These are phyloP conservation scores for Microplitis manilae DNA, from an alignment of 2,888 invertebrate species.

Conservation along the genomic window DNA sequence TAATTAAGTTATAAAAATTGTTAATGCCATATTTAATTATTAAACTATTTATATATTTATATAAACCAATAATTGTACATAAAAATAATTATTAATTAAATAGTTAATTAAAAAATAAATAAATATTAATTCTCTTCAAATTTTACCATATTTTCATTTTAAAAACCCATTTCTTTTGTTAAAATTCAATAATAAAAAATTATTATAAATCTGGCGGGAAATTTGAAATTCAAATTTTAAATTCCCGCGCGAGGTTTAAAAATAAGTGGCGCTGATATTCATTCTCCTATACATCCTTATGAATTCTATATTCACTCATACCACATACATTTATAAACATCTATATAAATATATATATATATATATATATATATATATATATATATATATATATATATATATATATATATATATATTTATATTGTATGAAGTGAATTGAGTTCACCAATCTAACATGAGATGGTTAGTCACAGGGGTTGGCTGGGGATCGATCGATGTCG, in stretches of 20 bases:
- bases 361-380: neutral
- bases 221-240: neutral
- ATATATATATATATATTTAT: neutral
- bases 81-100: too few relatives aligned
- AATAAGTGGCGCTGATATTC: neutral
- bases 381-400: neutral
- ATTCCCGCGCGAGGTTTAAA: neutral
- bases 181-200: too few relatives aligned
- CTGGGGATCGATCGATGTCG: slow-evolving; percentile 56
- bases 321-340: neutral
- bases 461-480: slow-evolving; percentile 12
- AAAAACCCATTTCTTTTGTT: too few relatives aligned
- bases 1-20: neutral
- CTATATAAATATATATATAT: neutral
- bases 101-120: neutral
- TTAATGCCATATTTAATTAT: slow-evolving; percentile 1
- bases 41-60: neutral
- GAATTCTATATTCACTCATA: neutral
- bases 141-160: neutral
- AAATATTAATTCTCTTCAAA: neutral
- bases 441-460: slow-evolving; percentile 1
- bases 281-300: neutral
- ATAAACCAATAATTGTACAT: neutral
- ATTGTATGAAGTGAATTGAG: neutral
- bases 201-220: neutral